These are phyloP conservation scores for Lerema accius DNA, from an alignment of 1,140 invertebrate genomes.

Conservation along the genomic window DNA sequence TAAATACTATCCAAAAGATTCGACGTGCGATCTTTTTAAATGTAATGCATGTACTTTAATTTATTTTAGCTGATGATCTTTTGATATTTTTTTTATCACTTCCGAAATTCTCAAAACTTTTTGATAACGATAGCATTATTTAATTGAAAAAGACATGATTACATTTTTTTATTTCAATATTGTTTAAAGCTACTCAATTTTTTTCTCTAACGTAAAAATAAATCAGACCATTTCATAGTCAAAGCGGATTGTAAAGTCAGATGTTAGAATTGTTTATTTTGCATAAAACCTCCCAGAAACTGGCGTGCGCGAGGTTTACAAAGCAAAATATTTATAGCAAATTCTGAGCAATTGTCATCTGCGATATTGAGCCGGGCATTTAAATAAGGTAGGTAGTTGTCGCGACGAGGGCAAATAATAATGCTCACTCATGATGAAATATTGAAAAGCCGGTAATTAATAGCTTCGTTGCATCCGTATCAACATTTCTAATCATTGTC, in stretches of 20 bases:
- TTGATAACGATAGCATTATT: no score
- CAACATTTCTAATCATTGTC: conserved; percentile 77
- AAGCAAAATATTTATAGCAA: conserved; percentile 14
- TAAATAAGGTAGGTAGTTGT: conserved; percentile 42
- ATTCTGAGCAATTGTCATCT: conserved; percentile 26
- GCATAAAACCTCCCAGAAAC: neutral
- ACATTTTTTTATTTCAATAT: no score
- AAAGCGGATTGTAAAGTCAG: no score
- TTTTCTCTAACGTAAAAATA: no score
- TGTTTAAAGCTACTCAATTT: no score
- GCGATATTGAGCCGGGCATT: conserved; percentile 27
- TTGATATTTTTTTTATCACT: no score
- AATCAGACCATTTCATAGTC: no score
- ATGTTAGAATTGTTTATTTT: neutral
- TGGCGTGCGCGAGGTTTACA: conserved; percentile 1
- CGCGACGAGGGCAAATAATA: conserved; percentile 38
- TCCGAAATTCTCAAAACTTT: no score
- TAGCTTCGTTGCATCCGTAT: conserved; percentile 62
- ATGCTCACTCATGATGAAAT: conserved; percentile 47
- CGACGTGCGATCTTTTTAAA: conserved; percentile 11
- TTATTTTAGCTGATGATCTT: no score
- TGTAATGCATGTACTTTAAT: no score
- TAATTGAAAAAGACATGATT: no score
- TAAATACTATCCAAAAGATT: neutral
- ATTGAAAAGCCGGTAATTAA: conserved; percentile 58